Evolutionary conservation across 2,797 vertebrate species (phyloP).

Genomic region (Momotus momota): DNA sequence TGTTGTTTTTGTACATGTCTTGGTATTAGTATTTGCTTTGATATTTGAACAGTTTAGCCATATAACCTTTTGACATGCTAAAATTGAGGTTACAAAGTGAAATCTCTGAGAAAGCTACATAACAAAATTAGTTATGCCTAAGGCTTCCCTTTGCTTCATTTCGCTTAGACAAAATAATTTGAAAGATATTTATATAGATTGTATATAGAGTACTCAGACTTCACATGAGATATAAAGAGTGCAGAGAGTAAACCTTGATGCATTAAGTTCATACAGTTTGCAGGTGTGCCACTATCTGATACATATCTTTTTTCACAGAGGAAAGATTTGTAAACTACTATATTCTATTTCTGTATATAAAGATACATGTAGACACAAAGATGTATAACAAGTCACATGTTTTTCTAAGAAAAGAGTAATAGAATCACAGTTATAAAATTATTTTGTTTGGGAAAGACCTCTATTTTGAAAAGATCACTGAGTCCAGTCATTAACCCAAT

Average conservation of each 20-base stretch:
- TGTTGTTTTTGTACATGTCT: background rate
- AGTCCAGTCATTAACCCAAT: no score
- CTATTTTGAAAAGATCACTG: no score
- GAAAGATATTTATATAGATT: background rate
- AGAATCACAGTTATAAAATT: no score
- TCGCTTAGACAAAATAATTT: background rate
- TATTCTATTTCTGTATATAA: background rate
- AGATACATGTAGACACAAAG: background rate
- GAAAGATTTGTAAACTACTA: background rate
- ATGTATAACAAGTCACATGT: fast-evolving
- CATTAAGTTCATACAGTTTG: background rate
- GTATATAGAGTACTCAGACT: background rate
- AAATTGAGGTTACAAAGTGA: background rate
- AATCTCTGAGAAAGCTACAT: background rate
- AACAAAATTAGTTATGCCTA: background rate
- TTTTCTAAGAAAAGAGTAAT: background rate
- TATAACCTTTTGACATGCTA: background rate
- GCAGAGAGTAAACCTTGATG: background rate
- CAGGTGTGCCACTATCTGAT: background rate
- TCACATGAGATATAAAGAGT: background rate
- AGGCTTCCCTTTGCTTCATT: background rate
- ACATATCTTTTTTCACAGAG: background rate
- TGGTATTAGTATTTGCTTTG: background rate
- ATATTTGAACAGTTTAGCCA: background rate
- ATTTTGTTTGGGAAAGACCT: no score